phyloP scores from a whole-genome alignment of 1,140 invertebrate species.

The Ceratina calcarata region DNA sequence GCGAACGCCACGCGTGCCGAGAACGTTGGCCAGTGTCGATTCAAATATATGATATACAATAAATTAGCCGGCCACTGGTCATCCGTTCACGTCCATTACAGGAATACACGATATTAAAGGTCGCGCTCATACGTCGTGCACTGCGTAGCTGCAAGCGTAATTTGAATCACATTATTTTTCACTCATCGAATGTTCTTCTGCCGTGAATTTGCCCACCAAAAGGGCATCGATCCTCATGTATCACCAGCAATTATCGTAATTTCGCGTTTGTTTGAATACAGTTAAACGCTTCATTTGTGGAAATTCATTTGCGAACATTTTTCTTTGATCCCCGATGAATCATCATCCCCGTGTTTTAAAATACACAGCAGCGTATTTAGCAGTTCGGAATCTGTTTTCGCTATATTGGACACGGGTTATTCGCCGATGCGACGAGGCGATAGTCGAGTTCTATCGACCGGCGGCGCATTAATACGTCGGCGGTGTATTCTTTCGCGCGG shows the following conservation, averaged over 20 bases:
- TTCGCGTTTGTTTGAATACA: background rate
- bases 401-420: too few species aligned
- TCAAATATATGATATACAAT: background rate
- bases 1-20: background rate
- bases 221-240: background rate
- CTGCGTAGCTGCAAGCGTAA: background rate
- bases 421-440: background rate
- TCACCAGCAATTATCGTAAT: conserved; percentile 8
- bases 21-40: background rate
- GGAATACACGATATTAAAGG: background rate
- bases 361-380: too few species aligned
- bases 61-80: background rate
- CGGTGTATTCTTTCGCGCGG: background rate
- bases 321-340: background rate
- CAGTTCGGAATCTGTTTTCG: too few species aligned
- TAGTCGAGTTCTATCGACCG: background rate
- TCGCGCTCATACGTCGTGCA: background rate
- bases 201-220: background rate
- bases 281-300: background rate
- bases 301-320: background rate
- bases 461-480: too few species aligned
- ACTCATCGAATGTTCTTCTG: background rate
- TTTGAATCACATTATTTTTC: conserved; percentile 9
- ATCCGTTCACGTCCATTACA: conserved; percentile 3
- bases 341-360: too few species aligned